These are phyloP conservation scores for Eilema depressum DNA, from an alignment of 2,888 invertebrate genomes.

Conservation along the genomic window DNA sequence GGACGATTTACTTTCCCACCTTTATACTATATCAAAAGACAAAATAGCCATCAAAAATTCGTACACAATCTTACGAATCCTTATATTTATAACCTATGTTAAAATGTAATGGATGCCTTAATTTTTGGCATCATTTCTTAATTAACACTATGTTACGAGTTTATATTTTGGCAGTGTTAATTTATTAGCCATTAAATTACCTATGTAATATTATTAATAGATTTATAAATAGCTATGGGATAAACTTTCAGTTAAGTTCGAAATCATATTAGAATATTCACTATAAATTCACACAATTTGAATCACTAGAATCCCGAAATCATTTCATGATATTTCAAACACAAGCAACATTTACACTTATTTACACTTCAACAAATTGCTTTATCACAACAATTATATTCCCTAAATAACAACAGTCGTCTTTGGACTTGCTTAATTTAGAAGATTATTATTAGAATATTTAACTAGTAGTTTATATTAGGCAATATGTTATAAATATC, in stretches of 20 bases:
- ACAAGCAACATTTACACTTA: slow-evolving; percentile 66
- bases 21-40: slow-evolving; percentile 67
- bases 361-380: slow-evolving; percentile 76
- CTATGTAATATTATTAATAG: slow-evolving; percentile 34
- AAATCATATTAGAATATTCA: slow-evolving; percentile 43
- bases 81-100: slow-evolving; percentile 69
- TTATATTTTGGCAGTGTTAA: slow-evolving; percentile 83
- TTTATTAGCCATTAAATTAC: slow-evolving; percentile 65
- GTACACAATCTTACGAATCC: slow-evolving; percentile 72
- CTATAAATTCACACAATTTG: slow-evolving; percentile 46
- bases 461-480: slow-evolving; percentile 58
- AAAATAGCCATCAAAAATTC: slow-evolving; percentile 83
- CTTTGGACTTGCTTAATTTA: slow-evolving; percentile 73
- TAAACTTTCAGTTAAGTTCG: slow-evolving; percentile 34
- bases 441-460: slow-evolving; percentile 55
- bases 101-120: slow-evolving; percentile 61
- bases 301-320: slow-evolving; percentile 54
- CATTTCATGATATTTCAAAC: slow-evolving; percentile 68
- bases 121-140: slow-evolving; percentile 65
- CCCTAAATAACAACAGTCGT: slow-evolving; percentile 81
- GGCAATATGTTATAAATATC: slow-evolving; percentile 64
- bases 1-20: slow-evolving; percentile 69
- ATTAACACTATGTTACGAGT: slow-evolving; percentile 67
- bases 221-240: slow-evolving; percentile 38
- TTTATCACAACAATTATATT: slow-evolving; percentile 82